Base-by-base conservation (phyloP, 2,113 vertebrate genomes). In the Dolichallabes microphthalmus region DNA sequence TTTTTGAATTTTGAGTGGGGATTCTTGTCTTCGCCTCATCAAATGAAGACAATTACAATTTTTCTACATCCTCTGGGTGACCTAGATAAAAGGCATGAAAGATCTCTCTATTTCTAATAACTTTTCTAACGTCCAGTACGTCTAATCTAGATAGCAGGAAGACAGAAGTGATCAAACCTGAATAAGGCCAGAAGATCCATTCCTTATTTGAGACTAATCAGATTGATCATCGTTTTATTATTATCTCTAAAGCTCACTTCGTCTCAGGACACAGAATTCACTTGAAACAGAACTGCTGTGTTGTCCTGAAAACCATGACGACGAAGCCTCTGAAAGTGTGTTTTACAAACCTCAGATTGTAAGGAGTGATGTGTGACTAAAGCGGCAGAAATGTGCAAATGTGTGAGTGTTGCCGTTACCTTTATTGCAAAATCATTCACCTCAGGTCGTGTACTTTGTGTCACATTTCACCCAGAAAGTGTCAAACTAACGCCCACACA, bases 381-480 rank as follows among this genome's bases (percentile, higher is more conserved):
- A 17, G 2, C 0, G 6, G 35, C 68, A 45, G 35, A 71, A 71
- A 32, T 35, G 17, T 79, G 76, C 55, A 25, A 15, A 25, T 1
- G 27, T 57, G 53, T 11, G 27, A 20, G 17, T 7, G 17, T 1
- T 19, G 22, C 27, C 2, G 3, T 22, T 4, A 35, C 9, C 14
- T 32, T 30, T 3, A 58, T 11, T 9, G 10, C 11, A 10, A 22
- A 27, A 32, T 27, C 3, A 2, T 10, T 27, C 17, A 15, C 2
- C 25, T 19, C 35, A 57, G 76, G 52, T 69, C 15, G 11, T 30
- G 64, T 32, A 20, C 32, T 80, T 80, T 15, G 50, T 27, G 17
- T 85, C 53, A 73, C 77, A 85, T 73, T 60, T 85, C 55, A 71
- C 64, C 77, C 32, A 80, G 64, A 61, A 80, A 61, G 30, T 45